phyloP scores from a whole-genome alignment of 2,888 invertebrate species.

The Pterostichus madidus region DNA sequence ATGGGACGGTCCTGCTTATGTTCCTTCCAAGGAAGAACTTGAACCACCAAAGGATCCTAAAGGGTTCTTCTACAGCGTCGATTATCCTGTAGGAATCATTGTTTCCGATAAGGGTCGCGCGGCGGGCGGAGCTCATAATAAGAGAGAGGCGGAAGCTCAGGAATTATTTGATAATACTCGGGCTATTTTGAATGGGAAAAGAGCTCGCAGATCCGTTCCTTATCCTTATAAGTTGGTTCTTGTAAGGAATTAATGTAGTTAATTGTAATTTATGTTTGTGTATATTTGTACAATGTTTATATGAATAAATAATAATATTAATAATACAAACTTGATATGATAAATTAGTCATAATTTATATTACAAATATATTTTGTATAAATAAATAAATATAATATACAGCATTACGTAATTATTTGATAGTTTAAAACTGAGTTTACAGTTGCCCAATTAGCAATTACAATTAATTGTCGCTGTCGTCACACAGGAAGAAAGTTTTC shows the following conservation, averaged over 20 bases:
- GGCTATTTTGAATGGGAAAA: conserved; percentile 50
- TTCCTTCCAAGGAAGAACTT: conserved; percentile 71
- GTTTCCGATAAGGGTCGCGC: conserved; percentile 59
- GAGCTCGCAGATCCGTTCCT: background rate
- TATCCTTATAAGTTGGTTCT: conserved; percentile 9
- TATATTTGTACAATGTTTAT: conserved; percentile 34
- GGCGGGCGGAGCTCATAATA: conserved; percentile 46
- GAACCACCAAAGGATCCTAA: conserved; percentile 80
- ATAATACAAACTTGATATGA: background rate
- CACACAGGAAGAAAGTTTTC: no score
- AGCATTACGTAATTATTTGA: no score
- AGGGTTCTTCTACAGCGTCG: conserved; percentile 87
- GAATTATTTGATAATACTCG: conserved; percentile 49
- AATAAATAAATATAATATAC: conserved; percentile 31
- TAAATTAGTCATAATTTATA: conserved; percentile 8
- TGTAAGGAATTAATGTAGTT: background rate
- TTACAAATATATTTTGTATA: conserved; percentile 49
- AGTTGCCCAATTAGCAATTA: no score
- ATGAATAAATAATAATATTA: conserved; percentile 6
- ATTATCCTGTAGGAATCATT: conserved; percentile 82
- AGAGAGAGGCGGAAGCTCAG: conserved; percentile 43
- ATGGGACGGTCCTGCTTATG: conserved; percentile 63
- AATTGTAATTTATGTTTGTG: conserved; percentile 15
- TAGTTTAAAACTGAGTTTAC: no score
- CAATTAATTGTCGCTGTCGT: no score